Base-by-base conservation (phyloP, 2,113 vertebrate genomes). In the Ophiodon elongatus region DNA sequence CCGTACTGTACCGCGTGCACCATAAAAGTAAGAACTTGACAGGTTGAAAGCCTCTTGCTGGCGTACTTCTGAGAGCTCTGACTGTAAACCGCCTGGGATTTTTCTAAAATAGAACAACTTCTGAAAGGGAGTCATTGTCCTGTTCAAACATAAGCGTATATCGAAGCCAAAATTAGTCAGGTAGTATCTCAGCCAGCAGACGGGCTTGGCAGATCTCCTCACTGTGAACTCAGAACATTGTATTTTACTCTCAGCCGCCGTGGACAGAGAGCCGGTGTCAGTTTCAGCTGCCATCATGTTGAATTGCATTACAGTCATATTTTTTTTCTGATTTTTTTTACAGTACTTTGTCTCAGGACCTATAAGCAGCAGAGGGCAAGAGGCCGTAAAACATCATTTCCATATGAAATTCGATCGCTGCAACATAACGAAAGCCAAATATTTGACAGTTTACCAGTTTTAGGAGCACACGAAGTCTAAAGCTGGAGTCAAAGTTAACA, bases 91-190 rank as follows among this genome's bases (percentile, higher is more conserved):
- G 72, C 88, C 80, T 75, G 91, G 87, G 91, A 91, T 83, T 88
- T 15, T 90, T 89, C 82, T 79, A 85, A 93, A 91, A 91, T 90
- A 92, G 90, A 87, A 91, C 87, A 1, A 86, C 90, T 85, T 89
- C 76, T 93, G 80, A 94, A 93, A 94, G 85, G 87, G 45, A 86
- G 74, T 80, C 89, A 89, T 93, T 92, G 92, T 93, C 89, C 87
- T 83, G 70, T 71, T 87, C 80, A 76, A 84, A 90, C 59, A 59
- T 37, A 50, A 69, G 80, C 71, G 43, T 68, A 81, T 43, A 80
- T 74, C 80, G 64, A 43, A 79, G 88, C 87, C 91, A 90, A 84
- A 90, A 91, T 93, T 89, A 93, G 90, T 85, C 88, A 77, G 82
- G 89, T 88, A 78, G 84, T 14, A 45, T 90, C 80, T 72, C 4